phyloP scores from a whole-genome alignment of 1,140 invertebrate species.

The Artemia franciscana region DNA sequence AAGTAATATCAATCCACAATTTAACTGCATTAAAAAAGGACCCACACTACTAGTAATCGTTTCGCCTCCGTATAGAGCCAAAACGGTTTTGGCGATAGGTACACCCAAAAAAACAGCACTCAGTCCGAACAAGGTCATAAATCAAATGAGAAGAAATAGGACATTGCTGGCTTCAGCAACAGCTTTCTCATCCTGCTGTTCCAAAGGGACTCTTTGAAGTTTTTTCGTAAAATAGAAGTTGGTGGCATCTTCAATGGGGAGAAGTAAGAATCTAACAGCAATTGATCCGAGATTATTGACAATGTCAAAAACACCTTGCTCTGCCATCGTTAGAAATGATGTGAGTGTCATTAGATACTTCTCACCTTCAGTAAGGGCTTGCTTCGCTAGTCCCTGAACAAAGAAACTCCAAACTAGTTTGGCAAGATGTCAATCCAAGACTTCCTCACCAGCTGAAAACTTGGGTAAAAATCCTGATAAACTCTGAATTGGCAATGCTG shows the following conservation, averaged over 20 bases:
- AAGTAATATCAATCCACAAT: constrained; percentile 69
- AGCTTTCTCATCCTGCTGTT: too few species aligned
- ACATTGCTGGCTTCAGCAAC: constrained; percentile 55
- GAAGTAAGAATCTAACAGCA: too few species aligned
- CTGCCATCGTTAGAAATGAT: too few species aligned
- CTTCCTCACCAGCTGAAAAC: constrained; percentile 11
- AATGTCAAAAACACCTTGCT: too few species aligned
- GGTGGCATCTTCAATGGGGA: too few species aligned
- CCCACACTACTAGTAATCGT: constrained; percentile 41
- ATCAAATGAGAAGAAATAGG: constrained; percentile 50
- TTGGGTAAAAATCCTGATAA: constrained; percentile 46
- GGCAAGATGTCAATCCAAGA: constrained; percentile 16
- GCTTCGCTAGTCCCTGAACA: too few species aligned
- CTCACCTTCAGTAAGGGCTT: too few species aligned
- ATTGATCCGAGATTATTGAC: too few species aligned
- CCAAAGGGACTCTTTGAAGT: too few species aligned
- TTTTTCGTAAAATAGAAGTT: too few species aligned
- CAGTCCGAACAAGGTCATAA: constrained; percentile 57
- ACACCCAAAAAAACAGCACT: constrained; percentile 70
- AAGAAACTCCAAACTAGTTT: constrained; percentile 64
- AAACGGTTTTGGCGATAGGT: constrained; percentile 54
- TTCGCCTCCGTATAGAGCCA: constrained; percentile 68
- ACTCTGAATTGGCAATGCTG: constrained; percentile 45
- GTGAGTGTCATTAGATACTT: too few species aligned
- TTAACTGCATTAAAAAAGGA: constrained; percentile 45